Evolutionary conservation across 2,113 vertebrate species (phyloP).

Genomic region (Desmodus rotundus): DNA sequence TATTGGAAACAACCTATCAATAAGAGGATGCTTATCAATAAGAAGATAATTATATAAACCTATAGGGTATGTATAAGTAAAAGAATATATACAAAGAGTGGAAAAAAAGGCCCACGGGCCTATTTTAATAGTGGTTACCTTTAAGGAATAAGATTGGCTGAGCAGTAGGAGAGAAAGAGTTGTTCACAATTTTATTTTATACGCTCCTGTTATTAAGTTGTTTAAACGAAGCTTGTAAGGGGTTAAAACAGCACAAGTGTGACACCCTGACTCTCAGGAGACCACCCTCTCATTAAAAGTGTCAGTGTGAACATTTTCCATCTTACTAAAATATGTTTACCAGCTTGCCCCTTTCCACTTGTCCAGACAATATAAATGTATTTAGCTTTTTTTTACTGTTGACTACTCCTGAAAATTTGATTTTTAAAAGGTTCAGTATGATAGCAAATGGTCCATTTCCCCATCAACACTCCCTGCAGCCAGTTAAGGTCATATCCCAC

Average conservation of each 20-base stretch:
- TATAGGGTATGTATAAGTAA: neutral
- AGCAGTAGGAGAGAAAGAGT: neutral
- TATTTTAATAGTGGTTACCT: neutral
- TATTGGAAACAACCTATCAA: neutral
- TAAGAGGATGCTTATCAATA: neutral
- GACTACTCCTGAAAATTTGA: neutral
- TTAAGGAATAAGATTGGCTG: neutral
- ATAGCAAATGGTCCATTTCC: neutral
- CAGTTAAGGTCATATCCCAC: neutral
- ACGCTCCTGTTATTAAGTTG: neutral
- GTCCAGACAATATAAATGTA: neutral
- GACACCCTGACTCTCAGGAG: neutral
- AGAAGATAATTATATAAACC: neutral
- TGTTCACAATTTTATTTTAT: neutral
- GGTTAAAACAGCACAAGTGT: neutral
- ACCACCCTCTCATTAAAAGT: neutral
- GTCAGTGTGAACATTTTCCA: neutral
- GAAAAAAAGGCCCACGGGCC: neutral
- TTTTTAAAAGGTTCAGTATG: neutral
- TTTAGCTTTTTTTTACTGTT: neutral
- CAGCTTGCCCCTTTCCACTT: neutral
- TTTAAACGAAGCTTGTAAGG: neutral
- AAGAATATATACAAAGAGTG: neutral
- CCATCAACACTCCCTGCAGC: neutral
- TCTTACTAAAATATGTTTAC: neutral